Base-by-base conservation (phyloP, 2,113 vertebrate genomes). In the Calidris pygmaea region DNA sequence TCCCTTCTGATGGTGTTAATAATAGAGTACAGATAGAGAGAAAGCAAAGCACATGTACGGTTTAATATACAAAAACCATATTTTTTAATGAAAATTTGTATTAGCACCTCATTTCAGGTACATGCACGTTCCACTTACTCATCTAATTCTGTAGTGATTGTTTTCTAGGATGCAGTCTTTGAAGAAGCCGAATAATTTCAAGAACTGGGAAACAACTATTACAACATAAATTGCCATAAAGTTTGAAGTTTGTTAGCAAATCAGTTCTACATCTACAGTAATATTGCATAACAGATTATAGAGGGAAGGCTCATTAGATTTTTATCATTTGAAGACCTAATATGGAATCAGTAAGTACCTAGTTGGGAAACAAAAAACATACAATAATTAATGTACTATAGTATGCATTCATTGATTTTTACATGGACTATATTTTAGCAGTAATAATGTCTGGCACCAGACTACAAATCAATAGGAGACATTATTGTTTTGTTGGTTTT, bases 381-480 rank as follows among this genome's bases (percentile, higher is more conserved):
- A 18, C 3, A 78, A 70, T 72, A 97, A 95, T 95, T 97, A 95
- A 96, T 83, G 58, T 58, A 87, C 76, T 87, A 59, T 85, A 79
- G 78, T 92, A 96, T 87, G 86, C 72, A 70, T 77, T 66, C 60
- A 97, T 96, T 89, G 92, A 97, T 97, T 96, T 97, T 96, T 87
- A 66, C 85, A 75, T 94, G 74, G 92, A 85, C 75, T 87, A 78
- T 95, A 92, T 89, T 95, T 97, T 93, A 93, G 62, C 79, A 58
- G 79, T 96, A 97, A 93, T 89, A 47, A 68, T 8, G 23, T 93
- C 85, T 98, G 87, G 50, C 92, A 96, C 79, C 85, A 97, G 96
- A 87, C 85, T 63, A 75, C 77, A 95, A 96, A 96, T 96, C 90
- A 96, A 96, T 79, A 83, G 80, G 66, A 97, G 78, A 68, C 93